These are phyloP conservation scores for Eustalomyia histrio DNA, from an alignment of 2,888 invertebrate species.

Conservation along the genomic window DNA sequence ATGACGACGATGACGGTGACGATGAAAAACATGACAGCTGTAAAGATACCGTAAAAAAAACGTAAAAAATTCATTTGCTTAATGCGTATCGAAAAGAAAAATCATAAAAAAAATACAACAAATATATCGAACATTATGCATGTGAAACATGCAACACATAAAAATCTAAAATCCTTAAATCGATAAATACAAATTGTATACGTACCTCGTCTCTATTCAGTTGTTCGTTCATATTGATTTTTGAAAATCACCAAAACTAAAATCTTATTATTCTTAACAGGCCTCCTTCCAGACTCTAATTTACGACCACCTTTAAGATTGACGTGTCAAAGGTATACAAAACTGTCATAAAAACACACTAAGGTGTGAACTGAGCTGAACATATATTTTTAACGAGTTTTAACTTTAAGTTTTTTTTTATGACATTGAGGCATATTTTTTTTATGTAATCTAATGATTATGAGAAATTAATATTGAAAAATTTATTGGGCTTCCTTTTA, in stretches of 20 bases:
- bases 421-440: conserved; percentile 13
- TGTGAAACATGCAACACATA: conserved; percentile 51
- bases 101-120: conserved; percentile 28
- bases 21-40: conserved; percentile 56
- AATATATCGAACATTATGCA: conserved; percentile 40
- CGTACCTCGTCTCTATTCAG: too few species aligned
- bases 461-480: too few species aligned
- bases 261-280: neutral
- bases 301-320: conserved; percentile 59
- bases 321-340: conserved; percentile 25
- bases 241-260: conserved; percentile 26
- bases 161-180: conserved; percentile 12
- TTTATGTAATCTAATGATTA: too few species aligned
- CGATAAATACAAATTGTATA: neutral
- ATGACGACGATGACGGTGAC: conserved; percentile 48
- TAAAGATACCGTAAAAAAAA: conserved; percentile 41
- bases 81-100: conserved; percentile 45
- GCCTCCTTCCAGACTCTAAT: conserved; percentile 12
- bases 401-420: conserved; percentile 46
- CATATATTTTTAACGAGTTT: conserved; percentile 28
- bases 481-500: too few species aligned
- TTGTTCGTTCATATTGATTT: neutral
- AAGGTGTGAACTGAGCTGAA: conserved; percentile 53
- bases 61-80: conserved; percentile 51
- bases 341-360: conserved; percentile 15